Percentiles rank a stretch among this genome's conserved stretches.
These are phyloP conservation scores for Arctocebus calabarensis DNA, from an alignment of 2,797 vertebrate genomes.

Conservation along the genomic window DNA sequence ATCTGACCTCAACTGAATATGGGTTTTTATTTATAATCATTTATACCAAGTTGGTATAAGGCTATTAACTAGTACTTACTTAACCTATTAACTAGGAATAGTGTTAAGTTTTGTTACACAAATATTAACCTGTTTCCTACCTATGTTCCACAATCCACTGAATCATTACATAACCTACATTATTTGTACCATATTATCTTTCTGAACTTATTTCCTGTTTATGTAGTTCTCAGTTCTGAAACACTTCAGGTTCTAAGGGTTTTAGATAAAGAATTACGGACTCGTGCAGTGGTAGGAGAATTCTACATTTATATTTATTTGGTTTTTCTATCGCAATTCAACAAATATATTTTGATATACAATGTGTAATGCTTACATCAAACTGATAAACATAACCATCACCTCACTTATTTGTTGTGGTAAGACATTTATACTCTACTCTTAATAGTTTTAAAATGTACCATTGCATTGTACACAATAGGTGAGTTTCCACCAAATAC, in stretches of 20 bases:
- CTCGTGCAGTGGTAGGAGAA: neutral
- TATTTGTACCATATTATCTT: neutral
- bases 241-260: neutral
- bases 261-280: neutral
- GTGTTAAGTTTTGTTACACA: neutral
- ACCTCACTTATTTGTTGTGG: too few relatives aligned
- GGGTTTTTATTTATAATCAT: neutral
- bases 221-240: conserved; percentile 20
- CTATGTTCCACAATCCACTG: neutral
- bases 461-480: too few relatives aligned
- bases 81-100: neutral
- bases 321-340: neutral
- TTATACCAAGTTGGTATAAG: neutral
- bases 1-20: neutral
- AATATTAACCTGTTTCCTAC: neutral
- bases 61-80: neutral
- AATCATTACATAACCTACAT: neutral
- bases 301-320: neutral
- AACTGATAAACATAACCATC: too few relatives aligned
- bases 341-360: neutral
- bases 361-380: too few relatives aligned
- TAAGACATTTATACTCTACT: too few relatives aligned
- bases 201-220: neutral
- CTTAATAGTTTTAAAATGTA: too few relatives aligned
- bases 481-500: too few relatives aligned